A percentile compares a stretch with the other conserved stretches of the same genome.
Evolutionary conservation across 53 echinoderm and acorn worm species (phyloP).

Genomic region (Echinometra lucunter): DNA sequence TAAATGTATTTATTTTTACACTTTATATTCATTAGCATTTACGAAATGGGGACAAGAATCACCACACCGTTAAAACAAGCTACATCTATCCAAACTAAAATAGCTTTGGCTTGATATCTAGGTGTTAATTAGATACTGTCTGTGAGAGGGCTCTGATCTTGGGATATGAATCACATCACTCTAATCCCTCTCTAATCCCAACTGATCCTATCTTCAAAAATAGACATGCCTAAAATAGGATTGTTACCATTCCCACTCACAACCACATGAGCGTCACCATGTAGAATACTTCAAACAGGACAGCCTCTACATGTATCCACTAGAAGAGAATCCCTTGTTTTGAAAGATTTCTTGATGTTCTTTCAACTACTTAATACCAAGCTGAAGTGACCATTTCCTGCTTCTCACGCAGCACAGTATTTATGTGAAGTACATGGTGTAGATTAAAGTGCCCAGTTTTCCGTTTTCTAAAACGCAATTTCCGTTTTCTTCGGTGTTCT

Average conservation of each 20-base stretch:
- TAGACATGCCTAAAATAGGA: conserved; percentile 36
- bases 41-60: too few relatives aligned
- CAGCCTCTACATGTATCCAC: too few relatives aligned
- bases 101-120: background rate
- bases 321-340: background rate
- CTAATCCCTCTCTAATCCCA: background rate
- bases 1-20: too few relatives aligned
- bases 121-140: conserved; percentile 3
- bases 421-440: too few relatives aligned
- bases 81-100: too few relatives aligned
- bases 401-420: too few relatives aligned
- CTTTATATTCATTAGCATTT: too few relatives aligned
- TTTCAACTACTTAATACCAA: too few relatives aligned
- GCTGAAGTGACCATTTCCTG: background rate
- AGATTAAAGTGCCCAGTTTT: too few relatives aligned
- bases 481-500: too few relatives aligned
- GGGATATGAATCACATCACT: conserved; percentile 34
- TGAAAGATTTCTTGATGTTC: background rate
- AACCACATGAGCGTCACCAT: background rate
- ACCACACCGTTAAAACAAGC: background rate
- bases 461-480: too few relatives aligned
- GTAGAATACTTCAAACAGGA: background rate
- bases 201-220: conserved; percentile 15
- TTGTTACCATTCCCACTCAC: background rate
- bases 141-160: background rate